Evolutionary conservation across 2,888 invertebrate genomes (phyloP).

Genomic region (Drosophila putrida): DNA sequence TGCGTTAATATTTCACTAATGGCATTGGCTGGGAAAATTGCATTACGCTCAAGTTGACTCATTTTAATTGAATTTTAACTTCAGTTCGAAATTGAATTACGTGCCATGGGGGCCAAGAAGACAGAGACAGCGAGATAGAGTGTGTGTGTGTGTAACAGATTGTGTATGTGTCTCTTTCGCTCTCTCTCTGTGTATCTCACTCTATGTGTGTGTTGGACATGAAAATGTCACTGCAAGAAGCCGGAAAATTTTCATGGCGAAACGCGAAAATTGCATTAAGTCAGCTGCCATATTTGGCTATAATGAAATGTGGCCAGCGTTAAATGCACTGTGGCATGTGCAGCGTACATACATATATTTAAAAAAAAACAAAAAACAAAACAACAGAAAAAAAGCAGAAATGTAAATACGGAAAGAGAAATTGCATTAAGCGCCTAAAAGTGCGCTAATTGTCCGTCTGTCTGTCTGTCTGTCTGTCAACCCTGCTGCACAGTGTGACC

Average conservation of each 20-base stretch:
- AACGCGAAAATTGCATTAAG: conserved; percentile 75
- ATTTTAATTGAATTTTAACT: conserved; percentile 82
- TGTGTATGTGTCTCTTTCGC: conserved; percentile 23
- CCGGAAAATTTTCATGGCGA: conserved; percentile 53
- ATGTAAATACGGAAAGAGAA: conserved; percentile 2
- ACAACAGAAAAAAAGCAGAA: too few relatives aligned
- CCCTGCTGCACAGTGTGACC: conserved; percentile 41
- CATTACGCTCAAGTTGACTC: conserved; percentile 82
- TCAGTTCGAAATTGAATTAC: conserved; percentile 82
- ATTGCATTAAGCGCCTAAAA: conserved; percentile 58
- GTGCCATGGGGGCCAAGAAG: conserved; percentile 64
- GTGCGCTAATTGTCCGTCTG: conserved; percentile 38
- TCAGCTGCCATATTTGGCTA: conserved; percentile 57
- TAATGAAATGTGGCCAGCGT: conserved; percentile 59
- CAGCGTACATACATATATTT: neutral
- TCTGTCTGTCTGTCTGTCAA: conserved; percentile 15
- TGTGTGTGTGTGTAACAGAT: neutral
- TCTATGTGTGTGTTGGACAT: conserved; percentile 29
- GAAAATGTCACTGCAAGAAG: conserved; percentile 53
- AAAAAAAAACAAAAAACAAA: neutral
- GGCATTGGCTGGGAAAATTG: conserved; percentile 80
- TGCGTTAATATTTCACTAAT: conserved; percentile 82
- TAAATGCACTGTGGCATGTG: conserved; percentile 45
- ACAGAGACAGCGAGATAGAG: conserved; percentile 18
- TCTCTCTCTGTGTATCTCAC: too few relatives aligned